Evolutionary conservation across 2,797 vertebrate species (phyloP), one percentile per base, ranked within the genome.

Genomic region (Hydrolagus colliei): DNA sequence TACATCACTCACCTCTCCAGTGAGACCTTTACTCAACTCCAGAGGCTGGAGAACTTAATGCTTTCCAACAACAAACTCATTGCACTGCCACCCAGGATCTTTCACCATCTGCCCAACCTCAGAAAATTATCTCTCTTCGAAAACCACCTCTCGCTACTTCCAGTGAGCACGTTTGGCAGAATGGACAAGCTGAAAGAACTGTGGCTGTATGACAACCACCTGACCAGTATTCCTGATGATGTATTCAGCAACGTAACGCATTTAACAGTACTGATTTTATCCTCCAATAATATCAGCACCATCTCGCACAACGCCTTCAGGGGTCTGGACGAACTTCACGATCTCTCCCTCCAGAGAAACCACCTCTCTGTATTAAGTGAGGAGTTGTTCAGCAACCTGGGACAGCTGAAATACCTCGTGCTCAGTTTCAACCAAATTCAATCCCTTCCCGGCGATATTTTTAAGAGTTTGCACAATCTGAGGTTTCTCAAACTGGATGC

Each of bases 121-220:
- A 88, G 88, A 80, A 93, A 94, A 22, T 94, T 99, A 68, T 96
- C 96, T 0, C 92, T 99, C 82, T 95, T 95, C 0, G 93, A 94
- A 86, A 99, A 99, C 87, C 90, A 91, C 61, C 89, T 99, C 85
- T 91, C 91, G 86, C 94, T 91, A 88, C 90, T 98, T 79, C 90
- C 89, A 2, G 92, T 94, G 0, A 89, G 94, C 0, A 89, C 95
- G 74, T 99, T 99, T 0, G 97, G 97, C 65, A 93, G 95, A 59
- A 95, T 92, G 94, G 89, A 89, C 3, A 65, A 92, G 80, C 88
- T 99, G 78, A 86, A 88, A 6, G 93, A 98, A 85, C 92, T 99
- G 27, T 97, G 96, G 97, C 92, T 99, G 1, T 97, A 98, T 0
- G 95, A 98, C 86, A 99, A 99, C 59, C 94, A 92, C 86, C 90